Percentiles rank a stretch among this genome's conserved stretches.
Conservation (phyloP, 2,113 vertebrate species). For the human (Homo sapiens) region DNA sequence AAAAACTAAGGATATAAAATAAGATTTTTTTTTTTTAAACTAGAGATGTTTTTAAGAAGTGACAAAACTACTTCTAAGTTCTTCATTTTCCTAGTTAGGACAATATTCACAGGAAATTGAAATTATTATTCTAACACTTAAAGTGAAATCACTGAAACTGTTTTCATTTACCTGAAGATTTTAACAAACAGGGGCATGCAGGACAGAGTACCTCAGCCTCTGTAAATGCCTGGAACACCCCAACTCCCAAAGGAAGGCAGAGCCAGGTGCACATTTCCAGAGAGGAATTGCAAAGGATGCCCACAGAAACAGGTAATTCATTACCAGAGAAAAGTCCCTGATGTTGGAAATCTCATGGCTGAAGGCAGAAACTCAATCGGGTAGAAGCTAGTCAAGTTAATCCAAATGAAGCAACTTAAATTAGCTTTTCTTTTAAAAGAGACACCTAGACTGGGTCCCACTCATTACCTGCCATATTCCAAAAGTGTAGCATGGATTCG, state of each 20-base stretch:
- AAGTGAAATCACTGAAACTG: background rate
- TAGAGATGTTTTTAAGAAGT: constrained; percentile 14
- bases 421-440: background rate
- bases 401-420: background rate
- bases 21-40: background rate
- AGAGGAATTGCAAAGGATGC: background rate
- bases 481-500: constrained; percentile 94
- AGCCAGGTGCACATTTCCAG: background rate
- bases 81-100: background rate
- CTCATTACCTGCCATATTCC: constrained; percentile 94
- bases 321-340: background rate
- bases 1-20: background rate
- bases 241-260: background rate
- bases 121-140: background rate
- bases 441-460: background rate
- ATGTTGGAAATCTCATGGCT: background rate
- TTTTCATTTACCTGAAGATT: background rate
- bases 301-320: background rate
- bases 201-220: background rate
- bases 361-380: background rate
- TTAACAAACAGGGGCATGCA: background rate
- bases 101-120: background rate
- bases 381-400: background rate
- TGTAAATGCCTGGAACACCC: background rate
- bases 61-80: constrained; percentile 4